phyloP scores from a whole-genome alignment of 2,888 invertebrate genomes.

The Rotaria magnacalcarata region DNA sequence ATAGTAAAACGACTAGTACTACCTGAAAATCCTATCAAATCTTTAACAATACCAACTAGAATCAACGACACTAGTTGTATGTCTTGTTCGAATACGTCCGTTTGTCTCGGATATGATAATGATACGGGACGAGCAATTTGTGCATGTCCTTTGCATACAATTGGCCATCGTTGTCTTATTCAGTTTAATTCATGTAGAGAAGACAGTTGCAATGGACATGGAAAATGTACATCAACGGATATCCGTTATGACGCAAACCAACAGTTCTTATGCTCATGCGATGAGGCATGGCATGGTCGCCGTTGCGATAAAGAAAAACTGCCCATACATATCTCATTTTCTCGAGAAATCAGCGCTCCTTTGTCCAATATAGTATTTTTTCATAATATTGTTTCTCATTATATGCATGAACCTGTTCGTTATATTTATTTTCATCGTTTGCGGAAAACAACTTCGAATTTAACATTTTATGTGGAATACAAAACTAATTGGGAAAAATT shows the following conservation, averaged over 20 bases:
- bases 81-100: not conserved
- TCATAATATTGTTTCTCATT: not conserved
- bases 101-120: not conserved
- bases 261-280: not conserved
- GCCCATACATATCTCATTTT: not conserved
- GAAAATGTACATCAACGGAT: not conserved
- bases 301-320: not conserved
- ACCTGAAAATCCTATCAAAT: not conserved
- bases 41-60: no score
- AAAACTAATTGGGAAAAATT: not conserved
- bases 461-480: not conserved
- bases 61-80: not conserved
- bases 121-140: not conserved
- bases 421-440: not conserved
- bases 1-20: not conserved
- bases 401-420: not conserved
- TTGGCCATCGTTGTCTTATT: not conserved
- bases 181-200: not conserved
- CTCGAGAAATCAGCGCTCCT: not conserved
- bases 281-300: not conserved
- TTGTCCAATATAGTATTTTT: not conserved
- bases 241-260: not conserved
- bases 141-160: not conserved
- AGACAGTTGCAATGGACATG: not conserved
- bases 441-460: not conserved